phyloP scores from a whole-genome alignment of 2,797 vertebrate genomes.

The Lemur catta region DNA sequence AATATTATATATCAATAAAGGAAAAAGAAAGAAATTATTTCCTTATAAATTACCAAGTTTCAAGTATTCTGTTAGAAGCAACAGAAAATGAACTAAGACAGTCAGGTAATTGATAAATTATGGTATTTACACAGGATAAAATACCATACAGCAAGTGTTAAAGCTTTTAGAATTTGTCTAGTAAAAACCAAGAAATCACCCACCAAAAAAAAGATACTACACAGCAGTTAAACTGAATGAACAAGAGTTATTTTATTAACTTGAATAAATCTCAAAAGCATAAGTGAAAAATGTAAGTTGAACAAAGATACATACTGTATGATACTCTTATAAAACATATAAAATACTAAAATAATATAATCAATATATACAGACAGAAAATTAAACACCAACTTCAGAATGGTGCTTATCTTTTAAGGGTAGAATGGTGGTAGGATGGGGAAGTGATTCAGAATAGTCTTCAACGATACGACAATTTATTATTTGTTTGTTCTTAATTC shows the following conservation, averaged over 20 bases:
- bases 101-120: neutral
- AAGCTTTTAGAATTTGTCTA: no score
- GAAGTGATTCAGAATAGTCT: neutral
- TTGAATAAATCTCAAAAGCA: slow-evolving; percentile 31
- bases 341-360: neutral
- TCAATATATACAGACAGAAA: neutral
- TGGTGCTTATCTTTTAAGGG: neutral
- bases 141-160: neutral
- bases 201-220: neutral
- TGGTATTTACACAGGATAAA: neutral
- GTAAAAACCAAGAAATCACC: no score
- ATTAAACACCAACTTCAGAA: neutral
- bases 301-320: neutral
- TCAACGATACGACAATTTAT: neutral
- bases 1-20: no score
- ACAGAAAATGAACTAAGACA: neutral
- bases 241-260: slow-evolving; percentile 3
- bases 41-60: neutral
- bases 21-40: neutral
- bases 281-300: neutral
- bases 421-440: neutral
- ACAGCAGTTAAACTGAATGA: neutral
- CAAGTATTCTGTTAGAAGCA: neutral
- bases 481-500: neutral
- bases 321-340: neutral